Base-by-base conservation (phyloP, 2,888 invertebrate species). In the Cybosia mesomella region DNA sequence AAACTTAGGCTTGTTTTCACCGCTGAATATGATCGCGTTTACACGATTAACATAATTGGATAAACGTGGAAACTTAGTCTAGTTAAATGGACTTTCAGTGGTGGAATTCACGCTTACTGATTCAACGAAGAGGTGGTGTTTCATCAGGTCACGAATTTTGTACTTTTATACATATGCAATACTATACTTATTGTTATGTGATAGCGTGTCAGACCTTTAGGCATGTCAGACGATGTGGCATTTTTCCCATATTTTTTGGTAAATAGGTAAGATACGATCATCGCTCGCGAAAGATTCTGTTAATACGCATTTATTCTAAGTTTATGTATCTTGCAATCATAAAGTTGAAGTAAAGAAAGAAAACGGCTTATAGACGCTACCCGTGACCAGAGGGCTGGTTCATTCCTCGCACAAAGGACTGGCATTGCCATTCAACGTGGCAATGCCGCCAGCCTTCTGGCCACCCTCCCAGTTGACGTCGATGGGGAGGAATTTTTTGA, bases 281-380 rank as follows among this genome's bases (percentile, higher is more conserved):
- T 62, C 43, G 53, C 69, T 59, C 57, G 66, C 70, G 70, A 75
- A 71, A 59, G 69, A 70, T 74, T 67, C 74, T 67, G 71, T 73
- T 78, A 75, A 75, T 77, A 68, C 65, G 53, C 64, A 70, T 72
- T 77, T 81, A 74, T 78, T 79, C 69, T 72, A 76, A 68, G 18
- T 76, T 78, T 76, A 76, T 74, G 70, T 28, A 67, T 72, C 70
- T 76, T 18, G 49, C 10, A 9, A 60, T 67, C 39, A 11, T 69
- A 68, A 75, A 65, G 66, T 59, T 67, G 67, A 65, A 21, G 66
- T 67, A 18, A n/a, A n/a, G n/a, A n/a, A n/a, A n/a, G n/a, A n/a
- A n/a, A n/a, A n/a, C n/a, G n/a, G n/a, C n/a, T n/a, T n/a, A n/a
- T n/a, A n/a, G n/a, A n/a, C n/a, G n/a, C n/a, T n/a, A n/a, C n/a